A percentile compares a stretch with the other conserved stretches of the same genome.
These are phyloP conservation scores for Drosophila parthenogenetica DNA, from an alignment of 2,888 invertebrate genomes.

Conservation along the genomic window DNA sequence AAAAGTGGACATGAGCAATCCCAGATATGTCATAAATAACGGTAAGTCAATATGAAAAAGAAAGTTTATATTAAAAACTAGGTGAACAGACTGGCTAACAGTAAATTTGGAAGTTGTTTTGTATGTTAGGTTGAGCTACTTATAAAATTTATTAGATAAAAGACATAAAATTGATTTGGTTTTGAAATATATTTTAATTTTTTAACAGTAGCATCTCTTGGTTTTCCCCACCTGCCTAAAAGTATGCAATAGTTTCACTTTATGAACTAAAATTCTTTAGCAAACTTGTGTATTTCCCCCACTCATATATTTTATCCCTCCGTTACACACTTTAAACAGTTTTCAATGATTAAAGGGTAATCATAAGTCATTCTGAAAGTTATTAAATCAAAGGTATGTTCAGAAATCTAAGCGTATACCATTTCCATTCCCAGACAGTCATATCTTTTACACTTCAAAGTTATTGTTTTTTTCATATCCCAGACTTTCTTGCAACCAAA, in stretches of 20 bases:
- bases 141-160: too few relatives aligned
- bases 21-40: slow-evolving; percentile 93
- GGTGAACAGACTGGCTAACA: too few relatives aligned
- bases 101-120: too few relatives aligned
- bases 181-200: too few relatives aligned
- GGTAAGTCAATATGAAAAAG: slow-evolving; percentile 86
- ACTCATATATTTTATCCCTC: background rate
- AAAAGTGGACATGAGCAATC: slow-evolving; percentile 94
- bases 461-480: slow-evolving; percentile 21
- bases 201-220: too few relatives aligned
- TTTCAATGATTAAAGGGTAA: slow-evolving; percentile 1
- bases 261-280: background rate
- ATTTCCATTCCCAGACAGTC: slow-evolving; percentile 4
- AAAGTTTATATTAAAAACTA: background rate
- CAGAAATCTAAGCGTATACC: background rate
- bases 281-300: too few relatives aligned
- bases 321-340: background rate
- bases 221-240: background rate
- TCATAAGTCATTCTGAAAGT: slow-evolving; percentile 9
- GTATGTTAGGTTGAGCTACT: too few relatives aligned
- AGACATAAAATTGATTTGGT: too few relatives aligned
- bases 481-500: background rate
- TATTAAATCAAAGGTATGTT: slow-evolving; percentile 14
- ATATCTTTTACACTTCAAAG: slow-evolving; percentile 13
- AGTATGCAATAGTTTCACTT: background rate